Evolutionary conservation across 1,140 invertebrate species (phyloP), one percentile per base, ranked within the genome.

Genomic region (Monochamus saltuarius): DNA sequence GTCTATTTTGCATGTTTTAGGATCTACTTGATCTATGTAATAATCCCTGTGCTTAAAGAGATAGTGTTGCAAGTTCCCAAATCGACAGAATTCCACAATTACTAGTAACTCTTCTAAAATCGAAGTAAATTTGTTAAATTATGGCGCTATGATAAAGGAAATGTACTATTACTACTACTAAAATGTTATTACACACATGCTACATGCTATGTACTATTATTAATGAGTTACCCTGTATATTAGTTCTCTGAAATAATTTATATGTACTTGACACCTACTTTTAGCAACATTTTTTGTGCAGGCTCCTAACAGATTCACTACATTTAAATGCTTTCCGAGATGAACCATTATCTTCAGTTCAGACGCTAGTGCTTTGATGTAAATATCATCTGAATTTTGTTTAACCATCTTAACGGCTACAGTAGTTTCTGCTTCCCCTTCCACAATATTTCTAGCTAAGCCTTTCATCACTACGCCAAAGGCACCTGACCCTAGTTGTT

Each of bases 271-370:
- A 29, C 6, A 77, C 82, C 81, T 81, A 95, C 94, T 86, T 84
- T 94, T 94, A 1, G 85, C 84, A 51, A 96, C 87, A 73, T 95
- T 90, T 73, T 91, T 92, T 0, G 95, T 97, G 56, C 91, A 93
- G 17, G 95, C 95, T 46, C 95, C 95, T 1, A 97, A 82, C 16
- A 98, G 80, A 80, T 98, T 98, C 0, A 97, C 91, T 14, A 98
- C 94, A 75, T 98, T 98, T 0, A 97, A 75, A 79, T 98, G 94
- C 71, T 92, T 90, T 0, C 95, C 95, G 57, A 98, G 82, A 78
- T 97, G 92, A n/a, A 94, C 89, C 87, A 98, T 91, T 19, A 98
- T 96, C 80, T 98, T 98, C 0, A 98, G 76, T 77, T 98, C 95
- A 4, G 91, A 92, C 7, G 90, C 86, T 10, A 98, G 77, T 0